phyloP scores from a whole-genome alignment of 1,140 invertebrate genomes.

The Zeugodacus cucurbitae region DNA sequence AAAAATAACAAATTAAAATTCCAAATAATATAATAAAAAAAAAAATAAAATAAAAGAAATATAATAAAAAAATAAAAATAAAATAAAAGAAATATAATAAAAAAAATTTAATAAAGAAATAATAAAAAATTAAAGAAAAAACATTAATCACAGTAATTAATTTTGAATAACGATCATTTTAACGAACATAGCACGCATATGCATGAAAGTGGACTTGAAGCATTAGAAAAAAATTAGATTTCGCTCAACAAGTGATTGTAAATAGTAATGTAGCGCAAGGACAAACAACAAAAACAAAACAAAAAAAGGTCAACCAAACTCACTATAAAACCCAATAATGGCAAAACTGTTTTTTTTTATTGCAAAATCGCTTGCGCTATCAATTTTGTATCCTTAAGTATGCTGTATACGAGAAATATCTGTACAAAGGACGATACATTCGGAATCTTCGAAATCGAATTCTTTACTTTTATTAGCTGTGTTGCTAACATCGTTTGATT shows the following conservation, averaged over 20 bases:
- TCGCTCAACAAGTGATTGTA: background rate
- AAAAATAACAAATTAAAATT: background rate
- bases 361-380: background rate
- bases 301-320: background rate
- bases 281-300: background rate
- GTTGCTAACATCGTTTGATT: background rate
- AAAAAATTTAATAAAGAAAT: background rate
- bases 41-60: background rate
- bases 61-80: background rate
- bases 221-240: background rate
- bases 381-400: background rate
- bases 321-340: background rate
- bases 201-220: background rate
- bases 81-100: background rate
- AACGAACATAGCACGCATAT: background rate
- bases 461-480: background rate
- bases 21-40: too few relatives aligned
- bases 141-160: background rate
- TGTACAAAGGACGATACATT: constrained; percentile 7
- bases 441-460: constrained; percentile 10
- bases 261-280: background rate
- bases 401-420: background rate
- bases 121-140: background rate
- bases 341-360: background rate
- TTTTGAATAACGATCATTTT: background rate